Percentiles rank a stretch among this genome's conserved stretches.
Evolutionary conservation across 1,140 invertebrate species (phyloP).

Genomic region (Araneus ventricosus): DNA sequence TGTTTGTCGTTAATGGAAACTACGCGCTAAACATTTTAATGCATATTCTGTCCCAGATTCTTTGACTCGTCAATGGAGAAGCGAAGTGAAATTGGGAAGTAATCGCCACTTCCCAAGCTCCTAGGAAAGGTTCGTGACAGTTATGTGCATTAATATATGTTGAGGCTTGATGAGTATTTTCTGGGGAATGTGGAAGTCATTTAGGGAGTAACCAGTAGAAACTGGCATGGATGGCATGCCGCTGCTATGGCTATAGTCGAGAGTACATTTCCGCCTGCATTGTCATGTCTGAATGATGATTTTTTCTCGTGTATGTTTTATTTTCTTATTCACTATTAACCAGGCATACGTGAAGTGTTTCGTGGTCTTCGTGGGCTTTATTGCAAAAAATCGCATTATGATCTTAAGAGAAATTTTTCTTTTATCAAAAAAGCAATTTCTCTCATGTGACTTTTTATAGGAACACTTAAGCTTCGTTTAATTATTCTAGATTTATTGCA

Average conservation of each 20-base stretch:
- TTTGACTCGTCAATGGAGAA: slow-evolving; percentile 19
- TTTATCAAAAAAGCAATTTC: too few species aligned
- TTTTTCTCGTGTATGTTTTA: background rate
- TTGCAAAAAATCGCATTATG: too few species aligned
- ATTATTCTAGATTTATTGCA: too few species aligned
- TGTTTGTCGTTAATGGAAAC: slow-evolving; percentile 10
- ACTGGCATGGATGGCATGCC: background rate
- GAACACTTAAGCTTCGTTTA: too few species aligned
- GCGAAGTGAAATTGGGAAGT: slow-evolving; percentile 34
- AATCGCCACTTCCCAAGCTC: background rate
- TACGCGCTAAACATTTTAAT: slow-evolving; percentile 29
- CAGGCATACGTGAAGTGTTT: too few species aligned
- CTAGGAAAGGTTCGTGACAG: slow-evolving; percentile 46
- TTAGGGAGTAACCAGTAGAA: slow-evolving; percentile 14
- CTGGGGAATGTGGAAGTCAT: slow-evolving; percentile 18
- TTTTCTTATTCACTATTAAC: background rate
- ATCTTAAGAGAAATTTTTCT: too few species aligned
- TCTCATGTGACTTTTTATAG: too few species aligned
- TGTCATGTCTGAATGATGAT: background rate
- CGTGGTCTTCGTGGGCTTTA: too few species aligned
- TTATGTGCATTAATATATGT: slow-evolving; percentile 49
- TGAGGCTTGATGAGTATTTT: slow-evolving; percentile 20
- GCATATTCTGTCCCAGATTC: slow-evolving; percentile 7
- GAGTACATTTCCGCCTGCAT: background rate
- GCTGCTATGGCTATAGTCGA: background rate